These are phyloP conservation scores for Melanotaenia pygmaea DNA, from an alignment of 2,797 vertebrate species.

Conservation along the genomic window DNA sequence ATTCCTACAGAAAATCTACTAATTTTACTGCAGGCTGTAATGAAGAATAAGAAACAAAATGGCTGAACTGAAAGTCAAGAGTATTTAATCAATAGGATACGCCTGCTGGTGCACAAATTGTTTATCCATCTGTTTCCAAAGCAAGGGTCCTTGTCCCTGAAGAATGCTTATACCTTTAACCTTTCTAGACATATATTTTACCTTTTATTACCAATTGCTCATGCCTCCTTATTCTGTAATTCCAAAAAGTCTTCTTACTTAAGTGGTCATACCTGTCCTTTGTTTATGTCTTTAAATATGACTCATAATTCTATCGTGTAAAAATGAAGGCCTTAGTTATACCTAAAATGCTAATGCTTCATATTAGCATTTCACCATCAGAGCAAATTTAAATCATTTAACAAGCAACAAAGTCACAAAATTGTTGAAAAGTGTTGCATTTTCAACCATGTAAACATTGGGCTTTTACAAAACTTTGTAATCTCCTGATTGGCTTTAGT, in stretches of 20 bases:
- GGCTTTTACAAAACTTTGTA: neutral
- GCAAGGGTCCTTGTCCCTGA: neutral
- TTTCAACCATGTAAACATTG: neutral
- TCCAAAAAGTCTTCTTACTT: neutral
- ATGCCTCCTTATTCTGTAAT: neutral
- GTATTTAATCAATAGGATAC: neutral
- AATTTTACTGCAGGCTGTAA: neutral
- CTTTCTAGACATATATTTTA: neutral
- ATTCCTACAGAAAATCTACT: neutral
- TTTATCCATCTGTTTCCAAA: neutral
- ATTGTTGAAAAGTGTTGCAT: neutral
- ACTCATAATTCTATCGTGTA: neutral
- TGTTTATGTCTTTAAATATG: neutral
- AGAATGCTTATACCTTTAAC: neutral
- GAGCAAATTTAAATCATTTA: neutral
- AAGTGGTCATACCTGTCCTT: neutral
- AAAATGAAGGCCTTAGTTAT: no score
- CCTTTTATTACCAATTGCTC: neutral
- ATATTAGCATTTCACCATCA: neutral
- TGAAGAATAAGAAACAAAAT: neutral
- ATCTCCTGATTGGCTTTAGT: neutral
- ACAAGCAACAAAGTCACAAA: neutral
- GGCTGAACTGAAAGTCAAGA: neutral
- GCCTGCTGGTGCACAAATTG: neutral
- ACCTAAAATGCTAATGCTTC: neutral